A percentile compares a stretch with the other conserved stretches of the same genome.
These are phyloP conservation scores for Premnoplex brunnescens DNA, from an alignment of 2,797 vertebrate species.

Conservation along the genomic window DNA sequence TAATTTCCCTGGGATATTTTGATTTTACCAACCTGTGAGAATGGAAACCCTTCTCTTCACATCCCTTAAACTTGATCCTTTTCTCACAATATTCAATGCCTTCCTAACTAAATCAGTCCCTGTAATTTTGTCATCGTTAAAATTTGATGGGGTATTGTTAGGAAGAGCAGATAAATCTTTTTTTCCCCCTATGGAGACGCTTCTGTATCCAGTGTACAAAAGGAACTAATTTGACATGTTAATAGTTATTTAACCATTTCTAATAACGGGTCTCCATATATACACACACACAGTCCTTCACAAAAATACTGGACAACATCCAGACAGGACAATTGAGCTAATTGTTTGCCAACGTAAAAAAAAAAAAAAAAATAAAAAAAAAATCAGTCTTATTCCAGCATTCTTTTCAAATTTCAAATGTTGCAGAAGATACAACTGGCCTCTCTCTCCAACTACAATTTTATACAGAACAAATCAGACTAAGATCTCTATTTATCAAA, in stretches of 20 bases:
- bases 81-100: background rate
- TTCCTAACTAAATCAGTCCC: background rate
- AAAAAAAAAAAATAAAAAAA: too few relatives aligned
- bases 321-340: background rate
- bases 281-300: fast-evolving
- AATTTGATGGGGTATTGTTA: background rate
- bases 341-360: background rate
- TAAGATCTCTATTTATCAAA: background rate
- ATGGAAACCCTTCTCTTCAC: background rate
- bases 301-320: background rate
- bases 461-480: background rate
- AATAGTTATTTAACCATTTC: background rate
- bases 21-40: background rate
- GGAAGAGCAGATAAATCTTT: background rate
- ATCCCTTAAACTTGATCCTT: background rate
- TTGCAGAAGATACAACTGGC: background rate
- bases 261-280: background rate
- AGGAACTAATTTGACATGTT: background rate
- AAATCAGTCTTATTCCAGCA: background rate
- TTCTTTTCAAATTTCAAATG: background rate
- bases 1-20: background rate
- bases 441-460: background rate
- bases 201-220: background rate
- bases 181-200: background rate
- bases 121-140: background rate